Evolutionary conservation across 1,140 invertebrate genomes (phyloP).

Genomic region (Pachypsylla venusta): DNA sequence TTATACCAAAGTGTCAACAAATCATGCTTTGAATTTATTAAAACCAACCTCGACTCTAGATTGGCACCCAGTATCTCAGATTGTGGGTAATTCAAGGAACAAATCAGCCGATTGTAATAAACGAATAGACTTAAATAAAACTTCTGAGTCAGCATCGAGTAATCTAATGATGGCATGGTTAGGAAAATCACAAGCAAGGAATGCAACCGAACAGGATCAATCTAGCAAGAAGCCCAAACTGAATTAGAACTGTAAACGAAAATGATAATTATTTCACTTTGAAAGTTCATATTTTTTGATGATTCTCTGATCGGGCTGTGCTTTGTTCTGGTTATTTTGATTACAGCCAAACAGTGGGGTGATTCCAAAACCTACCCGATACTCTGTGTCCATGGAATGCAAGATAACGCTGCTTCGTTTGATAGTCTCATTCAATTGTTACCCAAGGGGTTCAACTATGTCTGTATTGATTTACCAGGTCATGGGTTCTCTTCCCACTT

Average conservation of each 20-base stretch:
- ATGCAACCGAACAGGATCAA: background rate
- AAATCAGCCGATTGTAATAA: slow-evolving; percentile 52
- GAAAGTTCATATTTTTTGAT: no score
- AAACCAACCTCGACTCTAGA: slow-evolving; percentile 35
- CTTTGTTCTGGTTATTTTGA: background rate
- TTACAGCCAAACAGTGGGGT: slow-evolving; percentile 47
- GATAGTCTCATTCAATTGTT: slow-evolving; percentile 42
- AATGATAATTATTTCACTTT: background rate
- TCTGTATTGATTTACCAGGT: slow-evolving; percentile 49
- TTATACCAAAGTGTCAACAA: slow-evolving; percentile 37
- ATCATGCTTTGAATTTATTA: slow-evolving; percentile 38
- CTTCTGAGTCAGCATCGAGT: background rate
- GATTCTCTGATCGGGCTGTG: no score
- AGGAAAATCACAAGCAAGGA: background rate
- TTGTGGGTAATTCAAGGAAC: slow-evolving; percentile 55
- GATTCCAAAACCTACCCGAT: slow-evolving; percentile 34
- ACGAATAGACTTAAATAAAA: slow-evolving; percentile 21
- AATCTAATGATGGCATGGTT: background rate
- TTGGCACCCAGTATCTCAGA: slow-evolving; percentile 51
- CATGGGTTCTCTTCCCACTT: slow-evolving; percentile 50
- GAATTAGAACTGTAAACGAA: background rate
- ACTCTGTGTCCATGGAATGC: slow-evolving; percentile 43
- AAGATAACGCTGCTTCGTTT: slow-evolving; percentile 50
- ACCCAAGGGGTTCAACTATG: slow-evolving; percentile 39
- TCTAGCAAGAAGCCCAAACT: background rate